phyloP scores from a whole-genome alignment of 2,797 vertebrate species.

The Phataginus tetradactyla region DNA sequence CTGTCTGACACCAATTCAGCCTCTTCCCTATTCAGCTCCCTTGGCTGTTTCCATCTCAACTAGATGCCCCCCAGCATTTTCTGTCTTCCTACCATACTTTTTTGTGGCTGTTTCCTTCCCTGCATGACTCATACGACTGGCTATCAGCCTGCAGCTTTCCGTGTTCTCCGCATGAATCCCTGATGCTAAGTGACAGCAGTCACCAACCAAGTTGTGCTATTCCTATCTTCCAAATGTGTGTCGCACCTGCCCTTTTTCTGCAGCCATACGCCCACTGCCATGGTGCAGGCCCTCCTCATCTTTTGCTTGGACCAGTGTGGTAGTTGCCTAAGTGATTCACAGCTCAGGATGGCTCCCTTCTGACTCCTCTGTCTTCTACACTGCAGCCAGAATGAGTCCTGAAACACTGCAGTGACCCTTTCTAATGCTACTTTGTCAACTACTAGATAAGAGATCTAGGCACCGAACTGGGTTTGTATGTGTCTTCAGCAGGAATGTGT shows the following conservation, averaged over 20 bases:
- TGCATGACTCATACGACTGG: background rate
- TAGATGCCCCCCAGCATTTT: background rate
- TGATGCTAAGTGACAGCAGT: background rate
- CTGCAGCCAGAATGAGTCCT: background rate
- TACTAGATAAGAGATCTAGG: background rate
- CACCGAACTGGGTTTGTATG: fast-evolving
- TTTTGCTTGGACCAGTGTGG: background rate
- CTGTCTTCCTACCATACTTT: background rate
- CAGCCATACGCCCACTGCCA: fast-evolving
- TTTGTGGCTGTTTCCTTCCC: background rate
- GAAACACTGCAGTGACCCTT: fast-evolving
- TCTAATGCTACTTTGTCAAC: fast-evolving
- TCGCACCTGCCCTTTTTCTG: background rate
- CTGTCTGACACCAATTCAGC: too few relatives aligned
- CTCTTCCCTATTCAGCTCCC: background rate
- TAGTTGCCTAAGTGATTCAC: background rate
- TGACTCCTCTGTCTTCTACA: too few relatives aligned
- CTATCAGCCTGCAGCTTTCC: background rate
- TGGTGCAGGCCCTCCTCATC: fast-evolving
- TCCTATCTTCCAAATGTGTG: background rate
- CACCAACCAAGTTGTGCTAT: fast-evolving
- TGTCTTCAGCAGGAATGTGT: fast-evolving
- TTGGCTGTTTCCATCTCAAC: background rate
- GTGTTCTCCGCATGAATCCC: background rate
- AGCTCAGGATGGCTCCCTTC: background rate